Evolutionary conservation across 2,797 vertebrate species (phyloP), one percentile per base, ranked within the genome.

Genomic region (Gadopsis marmoratus): DNA sequence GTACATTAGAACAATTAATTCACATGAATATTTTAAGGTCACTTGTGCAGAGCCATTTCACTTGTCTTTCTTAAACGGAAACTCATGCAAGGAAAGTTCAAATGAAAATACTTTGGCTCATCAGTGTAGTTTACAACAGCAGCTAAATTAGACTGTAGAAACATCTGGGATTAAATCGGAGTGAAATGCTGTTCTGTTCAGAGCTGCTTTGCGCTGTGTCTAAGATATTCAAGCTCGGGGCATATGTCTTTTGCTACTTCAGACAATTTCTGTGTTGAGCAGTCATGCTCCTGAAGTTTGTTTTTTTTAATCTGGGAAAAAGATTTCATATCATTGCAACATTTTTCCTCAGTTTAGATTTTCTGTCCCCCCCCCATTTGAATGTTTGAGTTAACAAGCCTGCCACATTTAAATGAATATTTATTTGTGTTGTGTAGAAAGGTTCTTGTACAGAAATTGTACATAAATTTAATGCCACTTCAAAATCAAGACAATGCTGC

Each of bases 391-490:
- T 84, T 78, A 58, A 37, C 70, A 54, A 41, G 47, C 21, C 55
- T 80, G 77, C 76, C 71, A 80, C 82, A 76, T 87, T 86, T 80
- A 89, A 85, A 74, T 31, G 35, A 85, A 81, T 76, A 90, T 92
- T 92, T 94, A 93, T 92, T 91, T 91, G 85, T 86, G 83, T 83
- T 76, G 70, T 90, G 73, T 84, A 21, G 58, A 81, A 83, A 85
- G 66, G 56, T 78, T 86, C 7, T 68, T 85, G 80, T 89, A 78
- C 87, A 88, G 75, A 73, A 62, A 26, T 68, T 85, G 80, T 89
- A 78, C 87, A 88, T 74, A 73, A 62, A 26, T 26, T 1, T 26
- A 71, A 87, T 69, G 81, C 77, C 87, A 88, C 86, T 86, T 86
- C 33, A 80, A 79, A 82, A 75, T 85, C 61, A 81, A 79, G 73